A percentile compares a stretch with the other conserved stretches of the same genome.
Evolutionary conservation across 2,113 vertebrate species (phyloP).

Genomic region (Corythoichthys haematopterus): DNA sequence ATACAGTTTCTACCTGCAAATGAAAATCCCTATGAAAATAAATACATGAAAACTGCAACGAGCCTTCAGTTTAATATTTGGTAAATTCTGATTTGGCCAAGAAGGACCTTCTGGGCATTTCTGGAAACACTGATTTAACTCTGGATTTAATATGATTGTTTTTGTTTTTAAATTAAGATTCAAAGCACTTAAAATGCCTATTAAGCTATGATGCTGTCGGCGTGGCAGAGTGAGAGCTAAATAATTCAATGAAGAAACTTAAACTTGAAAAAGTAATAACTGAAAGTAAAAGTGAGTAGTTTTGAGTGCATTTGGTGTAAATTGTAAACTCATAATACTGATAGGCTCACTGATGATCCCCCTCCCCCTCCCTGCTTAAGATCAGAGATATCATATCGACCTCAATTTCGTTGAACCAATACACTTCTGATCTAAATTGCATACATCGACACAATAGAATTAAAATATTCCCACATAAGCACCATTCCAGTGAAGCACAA

Average conservation of each 20-base stretch:
- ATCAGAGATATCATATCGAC: slow-evolving; percentile 26
- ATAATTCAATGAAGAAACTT: slow-evolving; percentile 8
- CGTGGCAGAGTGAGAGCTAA: slow-evolving; percentile 1
- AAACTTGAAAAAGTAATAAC: slow-evolving; percentile 18
- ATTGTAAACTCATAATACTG: slow-evolving; percentile 34
- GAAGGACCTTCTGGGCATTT: no score
- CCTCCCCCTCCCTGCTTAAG: not conserved
- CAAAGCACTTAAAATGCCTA: not conserved
- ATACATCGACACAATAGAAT: slow-evolving; percentile 54
- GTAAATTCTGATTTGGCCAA: no score
- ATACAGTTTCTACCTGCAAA: no score
- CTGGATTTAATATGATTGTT: no score
- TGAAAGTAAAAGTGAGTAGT: slow-evolving; percentile 33
- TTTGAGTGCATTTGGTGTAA: slow-evolving; percentile 34
- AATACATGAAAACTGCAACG: no score
- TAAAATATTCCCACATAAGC: slow-evolving; percentile 40
- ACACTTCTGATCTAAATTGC: slow-evolving; percentile 42
- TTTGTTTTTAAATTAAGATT: not conserved
- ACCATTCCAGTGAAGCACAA: slow-evolving; percentile 21
- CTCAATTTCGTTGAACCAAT: slow-evolving; percentile 50
- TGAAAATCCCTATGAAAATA: no score
- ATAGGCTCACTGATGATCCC: slow-evolving; percentile 49
- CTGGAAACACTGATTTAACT: no score
- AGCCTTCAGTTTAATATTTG: no score
- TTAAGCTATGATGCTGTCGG: not conserved